Conservation (phyloP, 2,888 invertebrate species). For the Erebia palarica region DNA sequence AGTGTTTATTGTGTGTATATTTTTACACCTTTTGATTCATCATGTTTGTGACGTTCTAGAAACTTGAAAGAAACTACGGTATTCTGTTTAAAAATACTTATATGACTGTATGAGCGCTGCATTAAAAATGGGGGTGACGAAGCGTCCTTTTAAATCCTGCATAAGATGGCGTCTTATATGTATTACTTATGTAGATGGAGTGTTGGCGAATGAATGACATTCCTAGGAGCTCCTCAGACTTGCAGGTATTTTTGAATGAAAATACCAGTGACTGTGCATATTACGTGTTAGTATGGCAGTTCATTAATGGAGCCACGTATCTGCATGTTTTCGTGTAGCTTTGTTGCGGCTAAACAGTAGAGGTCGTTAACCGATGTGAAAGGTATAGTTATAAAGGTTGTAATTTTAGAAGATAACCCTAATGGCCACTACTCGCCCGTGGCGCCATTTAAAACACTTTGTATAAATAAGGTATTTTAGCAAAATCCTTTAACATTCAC, state of each 20-base stretch:
- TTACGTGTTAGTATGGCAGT: slow-evolving; percentile 33
- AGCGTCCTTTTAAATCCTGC: slow-evolving; percentile 29
- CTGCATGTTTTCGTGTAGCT: slow-evolving; percentile 21
- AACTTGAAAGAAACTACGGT: neutral
- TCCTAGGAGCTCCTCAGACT: slow-evolving; percentile 42
- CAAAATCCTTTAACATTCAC: no score
- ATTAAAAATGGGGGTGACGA: slow-evolving; percentile 32
- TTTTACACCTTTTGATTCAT: neutral
- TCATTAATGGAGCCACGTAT: slow-evolving; percentile 31
- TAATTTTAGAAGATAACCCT: slow-evolving; percentile 26
- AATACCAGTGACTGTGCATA: slow-evolving; percentile 40
- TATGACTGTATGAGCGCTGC: slow-evolving; percentile 12
- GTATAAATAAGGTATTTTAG: neutral
- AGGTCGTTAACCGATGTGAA: slow-evolving; percentile 29
- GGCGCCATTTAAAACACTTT: neutral
- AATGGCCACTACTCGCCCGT: slow-evolving; percentile 1
- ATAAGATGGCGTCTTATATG: slow-evolving; percentile 32
- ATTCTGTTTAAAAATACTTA: neutral
- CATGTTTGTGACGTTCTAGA: no score
- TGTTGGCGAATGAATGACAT: slow-evolving; percentile 44
- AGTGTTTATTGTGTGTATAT: neutral
- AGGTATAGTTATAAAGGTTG: slow-evolving; percentile 13
- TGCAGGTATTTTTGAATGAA: slow-evolving; percentile 45
- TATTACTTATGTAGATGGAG: slow-evolving; percentile 42
- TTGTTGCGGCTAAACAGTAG: slow-evolving; percentile 29